Evolutionary conservation across 92 coral and sea anemone genomes (phyloP).

Genomic region (Palythoa grandis): DNA sequence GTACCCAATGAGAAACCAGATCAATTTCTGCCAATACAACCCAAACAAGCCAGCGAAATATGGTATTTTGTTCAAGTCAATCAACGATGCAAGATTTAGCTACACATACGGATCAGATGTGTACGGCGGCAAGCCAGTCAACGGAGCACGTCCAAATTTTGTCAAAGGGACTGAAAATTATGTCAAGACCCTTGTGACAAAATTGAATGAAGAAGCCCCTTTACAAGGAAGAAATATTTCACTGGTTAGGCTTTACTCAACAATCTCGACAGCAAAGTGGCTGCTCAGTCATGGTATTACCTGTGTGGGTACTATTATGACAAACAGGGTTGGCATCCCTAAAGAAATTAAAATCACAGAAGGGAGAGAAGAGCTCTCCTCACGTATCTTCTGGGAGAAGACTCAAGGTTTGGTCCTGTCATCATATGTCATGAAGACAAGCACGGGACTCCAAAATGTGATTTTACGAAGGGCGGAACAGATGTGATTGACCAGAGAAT

Average conservation of each 20-base stretch:
- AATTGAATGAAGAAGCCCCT: neutral
- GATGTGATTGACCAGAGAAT: neutral
- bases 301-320: slow-evolving; percentile 6
- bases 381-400: neutral
- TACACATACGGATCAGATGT: slow-evolving; percentile 12
- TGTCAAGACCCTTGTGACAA: slow-evolving; percentile 15
- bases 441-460: neutral
- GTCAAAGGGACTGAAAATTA: slow-evolving; percentile 8
- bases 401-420: slow-evolving; percentile 16
- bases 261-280: slow-evolving; percentile 12
- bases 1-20: slow-evolving; percentile 44
- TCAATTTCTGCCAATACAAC: slow-evolving; percentile 30
- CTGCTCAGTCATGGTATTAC: slow-evolving; percentile 13
- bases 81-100: slow-evolving; percentile 32
- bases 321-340: slow-evolving; percentile 28
- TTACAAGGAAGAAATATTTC: slow-evolving; percentile 2
- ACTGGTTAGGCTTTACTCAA: neutral
- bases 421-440: slow-evolving; percentile 36
- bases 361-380: slow-evolving; percentile 7
- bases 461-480: neutral
- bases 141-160: neutral
- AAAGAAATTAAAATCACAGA: slow-evolving; percentile 8
- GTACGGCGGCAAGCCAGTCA: slow-evolving; percentile 19
- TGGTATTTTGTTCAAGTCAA: slow-evolving; percentile 31
- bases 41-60: slow-evolving; percentile 45